A percentile compares a stretch with the other conserved stretches of the same genome.
phyloP scores from a whole-genome alignment of 2,797 vertebrate genomes.

The Cynopterus sphinx region DNA sequence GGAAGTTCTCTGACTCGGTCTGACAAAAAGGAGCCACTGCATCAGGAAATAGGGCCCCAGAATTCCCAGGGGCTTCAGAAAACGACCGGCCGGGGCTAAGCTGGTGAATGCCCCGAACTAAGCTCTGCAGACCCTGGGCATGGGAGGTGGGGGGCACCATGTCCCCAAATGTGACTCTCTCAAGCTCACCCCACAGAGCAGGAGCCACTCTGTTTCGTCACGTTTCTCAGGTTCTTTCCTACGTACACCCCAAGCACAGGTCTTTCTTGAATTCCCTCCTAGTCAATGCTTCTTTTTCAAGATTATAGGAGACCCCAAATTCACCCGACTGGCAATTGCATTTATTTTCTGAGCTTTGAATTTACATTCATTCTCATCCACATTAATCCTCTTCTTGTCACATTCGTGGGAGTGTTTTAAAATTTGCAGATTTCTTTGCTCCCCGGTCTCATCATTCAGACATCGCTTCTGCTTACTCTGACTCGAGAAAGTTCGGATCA shows the following conservation, averaged over 20 bases:
- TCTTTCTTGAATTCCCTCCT: background rate
- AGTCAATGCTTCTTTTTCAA: background rate
- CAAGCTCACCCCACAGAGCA: background rate
- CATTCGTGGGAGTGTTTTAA: background rate
- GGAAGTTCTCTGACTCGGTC: background rate
- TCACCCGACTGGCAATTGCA: background rate
- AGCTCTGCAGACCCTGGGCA: rapidly evolving
- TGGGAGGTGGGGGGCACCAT: rapidly evolving
- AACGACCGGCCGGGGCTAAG: background rate
- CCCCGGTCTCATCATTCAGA: background rate
- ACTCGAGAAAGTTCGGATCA: constrained; percentile 46
- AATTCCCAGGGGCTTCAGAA: background rate
- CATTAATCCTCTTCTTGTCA: background rate
- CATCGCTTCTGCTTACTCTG: constrained; percentile 24
- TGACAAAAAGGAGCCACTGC: background rate
- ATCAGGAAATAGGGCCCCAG: background rate
- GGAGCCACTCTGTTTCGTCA: background rate
- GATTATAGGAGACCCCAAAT: background rate
- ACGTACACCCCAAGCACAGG: background rate
- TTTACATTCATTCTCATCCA: constrained; percentile 30
- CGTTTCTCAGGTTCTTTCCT: background rate
- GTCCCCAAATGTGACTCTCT: background rate
- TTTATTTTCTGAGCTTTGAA: constrained; percentile 9
- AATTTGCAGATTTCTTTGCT: background rate
- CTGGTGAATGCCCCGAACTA: background rate